These are phyloP conservation scores for Trichogramma evanescens DNA, from an alignment of 2,888 invertebrate species.

Conservation along the genomic window DNA sequence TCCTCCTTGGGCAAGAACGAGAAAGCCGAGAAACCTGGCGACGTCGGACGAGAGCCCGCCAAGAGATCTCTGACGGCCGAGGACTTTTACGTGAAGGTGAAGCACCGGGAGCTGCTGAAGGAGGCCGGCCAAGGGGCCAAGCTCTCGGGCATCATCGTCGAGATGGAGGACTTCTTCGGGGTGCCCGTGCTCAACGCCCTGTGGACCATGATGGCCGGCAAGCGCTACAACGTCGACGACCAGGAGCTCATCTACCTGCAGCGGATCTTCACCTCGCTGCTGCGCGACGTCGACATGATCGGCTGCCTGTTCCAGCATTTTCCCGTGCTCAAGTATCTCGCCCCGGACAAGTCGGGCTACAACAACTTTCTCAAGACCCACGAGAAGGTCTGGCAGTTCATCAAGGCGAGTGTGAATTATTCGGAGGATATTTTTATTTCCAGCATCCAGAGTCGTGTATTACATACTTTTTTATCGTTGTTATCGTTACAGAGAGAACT, in stretches of 20 bases:
- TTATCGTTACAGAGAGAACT: constrained; percentile 54
- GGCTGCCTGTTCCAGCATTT: constrained; percentile 75
- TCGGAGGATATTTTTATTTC: neutral
- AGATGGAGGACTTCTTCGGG: constrained; percentile 69
- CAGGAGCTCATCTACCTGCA: constrained; percentile 63
- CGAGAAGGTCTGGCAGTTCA: constrained; percentile 64
- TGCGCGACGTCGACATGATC: constrained; percentile 73
- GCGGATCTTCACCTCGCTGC: constrained; percentile 62
- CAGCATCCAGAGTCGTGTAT: neutral
- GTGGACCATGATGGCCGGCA: constrained; percentile 79
- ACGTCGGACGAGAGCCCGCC: neutral
- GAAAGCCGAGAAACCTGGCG: neutral
- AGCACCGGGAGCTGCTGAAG: constrained; percentile 33
- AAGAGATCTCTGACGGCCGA: constrained; percentile 24
- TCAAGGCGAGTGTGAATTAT: constrained; percentile 45
- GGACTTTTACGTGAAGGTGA: constrained; percentile 39
- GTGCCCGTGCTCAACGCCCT: constrained; percentile 72
- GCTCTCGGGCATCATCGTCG: constrained; percentile 49
- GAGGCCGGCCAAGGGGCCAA: constrained; percentile 22
- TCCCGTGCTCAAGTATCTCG: constrained; percentile 62
- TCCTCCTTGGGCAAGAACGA: constrained; percentile 14
- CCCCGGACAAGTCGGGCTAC: constrained; percentile 72
- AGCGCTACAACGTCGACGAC: constrained; percentile 61
- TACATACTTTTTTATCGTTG: constrained; percentile 4
- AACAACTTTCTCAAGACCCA: constrained; percentile 66